Evolutionary conservation across 1,140 invertebrate genomes (phyloP), one percentile per base, ranked within the genome.

Genomic region (Trissolcus basalis): DNA sequence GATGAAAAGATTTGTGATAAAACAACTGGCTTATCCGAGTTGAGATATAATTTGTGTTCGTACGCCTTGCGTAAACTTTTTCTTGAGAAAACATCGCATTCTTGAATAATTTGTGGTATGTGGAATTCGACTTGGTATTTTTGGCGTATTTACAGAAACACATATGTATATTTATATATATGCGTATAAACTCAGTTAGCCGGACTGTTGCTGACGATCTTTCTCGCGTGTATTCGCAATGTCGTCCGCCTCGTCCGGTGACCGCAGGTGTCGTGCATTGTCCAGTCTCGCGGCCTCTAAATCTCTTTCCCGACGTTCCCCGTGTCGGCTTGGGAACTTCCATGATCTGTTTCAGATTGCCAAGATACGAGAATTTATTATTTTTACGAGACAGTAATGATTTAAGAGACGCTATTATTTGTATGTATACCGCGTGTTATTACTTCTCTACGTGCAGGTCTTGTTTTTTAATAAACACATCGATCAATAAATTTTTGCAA

Each of bases 251-350:
- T 65, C 73, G 73, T 77, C 77, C 65, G 61, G 77, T 56, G 82
- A 79, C 80, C 76, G 79, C 83, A 85, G 83, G 82, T 83, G 83
- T 85, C 82, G 82, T 80, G 81, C 83, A 85, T 84, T 85, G 82
- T 84, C 82, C 82, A 73, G 73, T 75, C 73, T 83, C 79, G 82
- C 82, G 80, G 82, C 75, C 83, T 84, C 82, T 85, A 85, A 84
- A 84, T 85, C 83, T 85, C 79, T 77, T 80, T 74, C 74, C 80
- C 80, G 81, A 82, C 81, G 78, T 83, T 73, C 68, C 67, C 63
- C 78, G 65, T 72, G 80, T 75, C 69, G 71, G 74, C 64, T 74
- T 75, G 74, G 79, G 59, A 77, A 80, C 79, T 80, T 76, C 60
- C 81, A 82, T 81, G 81, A 83, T 83, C 68, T 72, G 68, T 79